phyloP scores from a whole-genome alignment of 2,113 vertebrate genomes.

The Clupea harengus region DNA sequence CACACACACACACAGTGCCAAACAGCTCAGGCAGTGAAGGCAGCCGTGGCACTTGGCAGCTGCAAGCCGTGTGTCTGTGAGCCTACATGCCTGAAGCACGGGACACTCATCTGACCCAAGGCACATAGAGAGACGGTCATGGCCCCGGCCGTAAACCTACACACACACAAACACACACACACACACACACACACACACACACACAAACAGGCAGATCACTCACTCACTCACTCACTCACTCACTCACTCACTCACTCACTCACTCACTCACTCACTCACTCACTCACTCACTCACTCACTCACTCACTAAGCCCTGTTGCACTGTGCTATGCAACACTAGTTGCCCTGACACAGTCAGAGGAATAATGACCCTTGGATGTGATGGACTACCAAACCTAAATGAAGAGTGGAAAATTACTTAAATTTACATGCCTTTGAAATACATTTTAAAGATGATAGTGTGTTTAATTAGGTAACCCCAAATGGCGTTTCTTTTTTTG shows the following conservation, averaged over 20 bases:
- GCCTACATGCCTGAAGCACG: slow-evolving; percentile 71
- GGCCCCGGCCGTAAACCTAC: slow-evolving; percentile 35
- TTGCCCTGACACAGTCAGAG: not conserved
- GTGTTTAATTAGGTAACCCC: no score
- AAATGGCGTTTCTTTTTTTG: not conserved
- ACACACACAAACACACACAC: slow-evolving; percentile 31
- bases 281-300: not conserved
- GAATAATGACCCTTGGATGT: not conserved
- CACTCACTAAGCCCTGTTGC: not conserved
- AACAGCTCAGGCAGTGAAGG: slow-evolving; percentile 55
- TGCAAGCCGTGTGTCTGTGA: slow-evolving; percentile 57
- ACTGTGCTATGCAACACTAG: not conserved
- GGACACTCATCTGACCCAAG: slow-evolving; percentile 71
- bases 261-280: slow-evolving; percentile 11
- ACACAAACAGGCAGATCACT: slow-evolving; percentile 11
- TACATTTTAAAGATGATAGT: not conserved
- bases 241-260: not conserved
- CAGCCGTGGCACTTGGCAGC: slow-evolving; percentile 69
- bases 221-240: slow-evolving; percentile 31
- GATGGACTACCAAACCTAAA: not conserved
- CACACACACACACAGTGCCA: slow-evolving; percentile 46
- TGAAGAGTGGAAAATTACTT: not conserved
- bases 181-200: slow-evolving; percentile 15
- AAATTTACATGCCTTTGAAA: not conserved
- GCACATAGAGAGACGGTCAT: slow-evolving; percentile 22